Base-by-base conservation (phyloP, 2,888 invertebrate species). In the Melanchra persicariae region DNA sequence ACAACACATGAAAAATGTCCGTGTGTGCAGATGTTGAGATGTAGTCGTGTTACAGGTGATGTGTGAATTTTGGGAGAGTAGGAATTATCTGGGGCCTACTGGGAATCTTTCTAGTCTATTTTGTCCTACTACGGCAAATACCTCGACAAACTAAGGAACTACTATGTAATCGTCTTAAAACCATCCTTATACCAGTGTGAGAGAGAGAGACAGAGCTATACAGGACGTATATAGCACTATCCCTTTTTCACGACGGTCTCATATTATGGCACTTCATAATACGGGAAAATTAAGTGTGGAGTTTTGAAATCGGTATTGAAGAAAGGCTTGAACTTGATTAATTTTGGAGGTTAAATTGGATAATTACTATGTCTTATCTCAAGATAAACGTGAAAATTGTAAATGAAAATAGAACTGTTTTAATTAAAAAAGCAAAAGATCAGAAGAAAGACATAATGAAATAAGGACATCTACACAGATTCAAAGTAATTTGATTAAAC, bases 11-110 rank as follows among this genome's bases (percentile, higher is more conserved):
- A 79, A 85, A 80, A 71, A 71, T 67, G 30, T 52, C 43, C 2
- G 37, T 82, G 81, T 75, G 83, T 79, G 71, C 62, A 47, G n/a
- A 69, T 69, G 81, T 81, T 80, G 81, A 79, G 75, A 83, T 80
- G 67, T 67, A 55, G 54, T 34, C 19, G 15, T 64, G 79, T 67
- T 12, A 45, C 15, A n/a, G 78, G 22, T 43, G 8, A 40, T 51
- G 12, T 57, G 3, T 15, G 6, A 12, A 60, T 22, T 1, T 65
- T 0, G 24, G 22, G 12, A 34, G 15, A 30, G 4, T 24, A n/a
- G 10, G 6, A 0, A 67, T 47, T 24, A 2, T 24, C 57, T 45
- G 19, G 19, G 45, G 6, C 6, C 19, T 34, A 34, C 9, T 34
- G 19, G 17, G 15, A 2, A 17, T 43, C 37, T 37, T 10, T 9